A percentile compares a stretch with the other conserved stretches of the same genome.
phyloP scores from a whole-genome alignment of 1,140 invertebrate species.

The Trichogramma pretiosum region DNA sequence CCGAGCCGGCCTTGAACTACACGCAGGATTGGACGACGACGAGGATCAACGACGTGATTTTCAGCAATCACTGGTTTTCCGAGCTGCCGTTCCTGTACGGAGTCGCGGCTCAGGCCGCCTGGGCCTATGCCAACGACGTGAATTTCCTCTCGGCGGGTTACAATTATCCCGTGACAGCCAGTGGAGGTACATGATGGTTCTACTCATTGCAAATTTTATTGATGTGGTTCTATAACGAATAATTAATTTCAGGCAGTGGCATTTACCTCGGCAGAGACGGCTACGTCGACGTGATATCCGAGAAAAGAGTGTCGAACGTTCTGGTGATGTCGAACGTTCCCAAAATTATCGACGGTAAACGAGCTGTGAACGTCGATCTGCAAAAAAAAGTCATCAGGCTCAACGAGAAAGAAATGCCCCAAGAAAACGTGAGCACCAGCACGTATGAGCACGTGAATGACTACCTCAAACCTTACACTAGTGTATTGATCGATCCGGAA shows the following conservation, averaged over 20 bases:
- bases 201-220: neutral
- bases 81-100: slow-evolving; percentile 63
- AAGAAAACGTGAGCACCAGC: neutral
- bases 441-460: neutral
- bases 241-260: slow-evolving; percentile 36
- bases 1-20: slow-evolving; percentile 51
- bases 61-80: slow-evolving; percentile 64
- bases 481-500: slow-evolving; percentile 15
- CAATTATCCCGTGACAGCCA: slow-evolving; percentile 36
- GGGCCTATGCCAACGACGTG: slow-evolving; percentile 46
- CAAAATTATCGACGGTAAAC: slow-evolving; percentile 25
- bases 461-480: slow-evolving; percentile 21
- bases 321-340: slow-evolving; percentile 33
- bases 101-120: slow-evolving; percentile 48
- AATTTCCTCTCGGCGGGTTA: slow-evolving; percentile 53
- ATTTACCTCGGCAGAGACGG: slow-evolving; percentile 42
- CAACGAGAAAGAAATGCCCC: slow-evolving; percentile 21
- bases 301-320: slow-evolving; percentile 17
- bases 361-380: slow-evolving; percentile 4
- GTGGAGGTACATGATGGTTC: slow-evolving; percentile 30
- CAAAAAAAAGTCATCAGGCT: slow-evolving; percentile 9
- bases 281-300: slow-evolving; percentile 18
- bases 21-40: slow-evolving; percentile 44
- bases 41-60: slow-evolving; percentile 61
- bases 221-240: neutral